A percentile compares a stretch with the other conserved stretches of the same genome.
These are phyloP conservation scores for Podargus strigoides DNA, from an alignment of 2,797 vertebrate species.

Conservation along the genomic window DNA sequence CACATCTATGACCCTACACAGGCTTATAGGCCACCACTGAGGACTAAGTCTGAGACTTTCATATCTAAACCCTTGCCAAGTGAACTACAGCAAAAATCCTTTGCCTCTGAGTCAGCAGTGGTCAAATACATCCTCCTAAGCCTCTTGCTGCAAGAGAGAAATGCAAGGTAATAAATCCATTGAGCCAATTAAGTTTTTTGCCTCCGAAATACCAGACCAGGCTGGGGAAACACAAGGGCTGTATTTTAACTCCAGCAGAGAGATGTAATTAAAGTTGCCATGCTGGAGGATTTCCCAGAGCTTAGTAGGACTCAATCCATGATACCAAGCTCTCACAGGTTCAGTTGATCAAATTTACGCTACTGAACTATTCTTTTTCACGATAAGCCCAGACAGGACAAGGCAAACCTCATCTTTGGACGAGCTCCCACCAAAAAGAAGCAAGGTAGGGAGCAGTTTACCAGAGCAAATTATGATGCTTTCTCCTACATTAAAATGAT, in stretches of 20 bases:
- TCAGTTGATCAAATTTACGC: background rate
- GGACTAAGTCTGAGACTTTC: background rate
- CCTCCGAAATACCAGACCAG: background rate
- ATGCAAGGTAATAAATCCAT: background rate
- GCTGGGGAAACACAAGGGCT: accelerated
- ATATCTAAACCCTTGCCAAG: background rate
- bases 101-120: background rate
- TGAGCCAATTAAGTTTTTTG: background rate
- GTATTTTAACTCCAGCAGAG: background rate
- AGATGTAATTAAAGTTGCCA: background rate
- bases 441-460: background rate
- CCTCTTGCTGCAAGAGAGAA: background rate
- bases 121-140: background rate
- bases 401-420: background rate
- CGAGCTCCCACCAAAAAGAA: background rate
- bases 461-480: background rate
- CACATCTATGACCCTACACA: too few species aligned
- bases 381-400: accelerated
- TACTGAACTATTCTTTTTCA: background rate
- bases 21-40: background rate
- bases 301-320: background rate
- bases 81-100: background rate
- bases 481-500: background rate
- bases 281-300: background rate
- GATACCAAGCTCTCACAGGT: background rate